Conservation (phyloP, 2,888 invertebrate genomes). For the Physocephala rufipes region DNA sequence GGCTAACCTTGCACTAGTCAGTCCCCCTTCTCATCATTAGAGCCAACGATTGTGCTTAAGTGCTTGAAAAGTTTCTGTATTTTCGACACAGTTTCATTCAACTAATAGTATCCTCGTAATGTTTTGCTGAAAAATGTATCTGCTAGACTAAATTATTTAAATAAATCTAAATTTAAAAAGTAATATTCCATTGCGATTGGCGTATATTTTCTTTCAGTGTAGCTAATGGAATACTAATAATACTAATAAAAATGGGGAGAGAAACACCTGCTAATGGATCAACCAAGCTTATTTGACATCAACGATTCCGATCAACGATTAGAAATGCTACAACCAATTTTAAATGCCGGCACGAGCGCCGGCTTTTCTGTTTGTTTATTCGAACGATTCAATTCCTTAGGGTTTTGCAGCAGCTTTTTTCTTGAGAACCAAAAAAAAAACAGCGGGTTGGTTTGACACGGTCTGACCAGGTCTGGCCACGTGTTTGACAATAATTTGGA, state of each 20-base stretch:
- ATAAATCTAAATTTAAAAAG: too few species aligned
- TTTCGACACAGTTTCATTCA: too few species aligned
- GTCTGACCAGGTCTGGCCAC: background rate
- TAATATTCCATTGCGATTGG: too few species aligned
- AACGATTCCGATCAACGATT: constrained; percentile 26
- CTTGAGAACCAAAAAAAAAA: background rate
- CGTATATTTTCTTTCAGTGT: too few species aligned
- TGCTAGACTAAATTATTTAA: too few species aligned
- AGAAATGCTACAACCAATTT: background rate
- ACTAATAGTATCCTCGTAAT: too few species aligned
- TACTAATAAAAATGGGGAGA: too few species aligned
- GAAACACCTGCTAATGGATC: constrained; percentile 25
- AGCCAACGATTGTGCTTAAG: too few species aligned
- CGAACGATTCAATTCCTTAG: background rate
- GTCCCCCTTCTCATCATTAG: too few species aligned
- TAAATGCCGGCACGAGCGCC: background rate
- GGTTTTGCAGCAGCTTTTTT: background rate
- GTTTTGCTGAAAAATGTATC: too few species aligned
- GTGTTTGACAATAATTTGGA: background rate
- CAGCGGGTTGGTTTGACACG: background rate
- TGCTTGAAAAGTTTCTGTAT: too few species aligned
- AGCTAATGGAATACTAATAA: background rate
- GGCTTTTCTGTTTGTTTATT: background rate
- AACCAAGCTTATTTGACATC: constrained; percentile 2
- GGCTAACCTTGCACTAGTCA: too few species aligned